Evolutionary conservation across 2,888 invertebrate species (phyloP).

Genomic region (Himalopsyche anomala): DNA sequence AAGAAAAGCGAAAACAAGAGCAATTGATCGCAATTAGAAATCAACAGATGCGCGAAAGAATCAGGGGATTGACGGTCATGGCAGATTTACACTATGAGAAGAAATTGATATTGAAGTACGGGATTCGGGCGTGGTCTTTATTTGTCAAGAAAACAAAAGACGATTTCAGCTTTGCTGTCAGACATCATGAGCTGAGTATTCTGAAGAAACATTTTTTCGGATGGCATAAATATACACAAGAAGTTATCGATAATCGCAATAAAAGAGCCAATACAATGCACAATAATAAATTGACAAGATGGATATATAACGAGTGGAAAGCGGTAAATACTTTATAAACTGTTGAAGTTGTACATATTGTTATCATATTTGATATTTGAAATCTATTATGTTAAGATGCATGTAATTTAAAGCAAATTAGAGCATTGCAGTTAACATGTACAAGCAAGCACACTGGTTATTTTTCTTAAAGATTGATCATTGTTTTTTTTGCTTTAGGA

Average conservation of each 20-base stretch:
- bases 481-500: constrained; percentile 44
- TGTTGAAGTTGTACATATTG: background rate
- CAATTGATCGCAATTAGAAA: constrained; percentile 79
- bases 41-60: constrained; percentile 75
- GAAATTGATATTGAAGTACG: constrained; percentile 71
- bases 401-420: no score
- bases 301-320: constrained; percentile 74
- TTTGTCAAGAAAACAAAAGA: constrained; percentile 71
- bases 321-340: constrained; percentile 69
- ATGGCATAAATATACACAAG: constrained; percentile 77
- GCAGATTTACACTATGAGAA: constrained; percentile 76
- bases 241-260: constrained; percentile 75
- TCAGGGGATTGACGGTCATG: constrained; percentile 75
- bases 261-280: constrained; percentile 78
- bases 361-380: constrained; percentile 4
- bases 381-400: no score
- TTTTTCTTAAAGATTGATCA: no score
- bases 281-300: constrained; percentile 73
- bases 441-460: no score
- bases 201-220: constrained; percentile 74
- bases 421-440: no score
- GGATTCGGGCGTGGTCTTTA: constrained; percentile 71
- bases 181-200: constrained; percentile 73
- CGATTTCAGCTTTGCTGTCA: constrained; percentile 73
- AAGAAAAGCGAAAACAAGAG: constrained; percentile 79